Base-by-base conservation (phyloP, 2,797 vertebrate genomes). In the Amniataba percoides region DNA sequence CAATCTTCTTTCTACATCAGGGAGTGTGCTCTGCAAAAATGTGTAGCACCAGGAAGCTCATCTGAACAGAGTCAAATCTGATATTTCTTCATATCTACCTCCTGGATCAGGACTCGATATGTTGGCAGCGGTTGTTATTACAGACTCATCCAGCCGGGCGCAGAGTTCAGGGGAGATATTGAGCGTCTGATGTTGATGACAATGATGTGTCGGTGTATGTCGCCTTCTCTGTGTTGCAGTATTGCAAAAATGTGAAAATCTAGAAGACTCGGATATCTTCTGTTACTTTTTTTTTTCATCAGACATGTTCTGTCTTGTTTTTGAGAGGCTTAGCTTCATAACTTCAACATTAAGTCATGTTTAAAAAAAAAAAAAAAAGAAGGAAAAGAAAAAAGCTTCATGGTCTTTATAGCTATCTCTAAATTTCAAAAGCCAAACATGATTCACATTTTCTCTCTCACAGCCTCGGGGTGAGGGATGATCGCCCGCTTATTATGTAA, bases 281-380 rank as follows among this genome's bases (percentile, higher is more conserved):
- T 34, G 74, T 53, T 68, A 18, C 23, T 18, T 83, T 73, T 34
- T n/a, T n/a, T 31, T 31, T 77, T 66, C 67, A 69, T 77, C 43
- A 51, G 66, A 76, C 89, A 7, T 85, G 90, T 91, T 81, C 80
- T 18, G 77, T 88, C 92, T 82, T 88, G 91, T 86, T 83, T 86
- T 78, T 48, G 8, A 60, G 72, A 68, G 21, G 57, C 73, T 57
- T 52, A 16, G 67, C 56, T 74, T 82, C 83, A 84, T 85, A 88
- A 71, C 87, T 83, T 60, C 19, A 73, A 46, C 21, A 51, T 85
- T 40, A 72, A 55, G 42, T 83, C 76, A 78, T 57, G 49, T 60
- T 75, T 31, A 1, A 53, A 46, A 58, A 48, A 52, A 69, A 59
- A 62, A 4, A 56, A 62, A 65, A 23, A 4, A 27, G 4, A 27